Conservation (phyloP, 1,140 invertebrate species). For the Polypedilum pembai region DNA sequence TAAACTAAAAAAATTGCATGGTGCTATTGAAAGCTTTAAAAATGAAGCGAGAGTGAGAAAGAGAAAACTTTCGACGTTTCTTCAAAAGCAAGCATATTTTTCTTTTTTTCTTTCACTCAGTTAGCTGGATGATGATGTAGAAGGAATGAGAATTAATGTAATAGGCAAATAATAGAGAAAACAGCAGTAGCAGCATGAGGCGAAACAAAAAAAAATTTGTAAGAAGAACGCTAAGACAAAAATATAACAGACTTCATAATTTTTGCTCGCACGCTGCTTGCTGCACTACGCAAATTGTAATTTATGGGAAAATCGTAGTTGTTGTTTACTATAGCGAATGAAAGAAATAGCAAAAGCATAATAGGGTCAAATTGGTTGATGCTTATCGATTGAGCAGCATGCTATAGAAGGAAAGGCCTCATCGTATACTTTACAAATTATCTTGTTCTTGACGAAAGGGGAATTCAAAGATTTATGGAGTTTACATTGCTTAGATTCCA, state of each 20-base stretch:
- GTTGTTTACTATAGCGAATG: not conserved
- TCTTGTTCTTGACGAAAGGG: constrained; percentile 10
- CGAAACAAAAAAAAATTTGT: not conserved
- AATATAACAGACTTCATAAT: not conserved
- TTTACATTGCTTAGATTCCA: not conserved
- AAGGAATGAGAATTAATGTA: constrained; percentile 25
- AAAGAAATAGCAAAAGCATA: not conserved
- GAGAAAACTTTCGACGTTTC: not conserved
- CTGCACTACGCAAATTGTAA: constrained; percentile 15
- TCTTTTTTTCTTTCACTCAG: not conserved
- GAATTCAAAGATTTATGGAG: constrained; percentile 11
- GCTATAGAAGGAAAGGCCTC: not conserved
- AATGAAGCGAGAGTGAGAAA: too few species aligned
- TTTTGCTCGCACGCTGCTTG: not conserved
- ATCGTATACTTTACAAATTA: not conserved
- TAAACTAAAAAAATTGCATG: constrained; percentile 3
- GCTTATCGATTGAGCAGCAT: constrained; percentile 4
- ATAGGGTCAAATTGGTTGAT: constrained; percentile 17
- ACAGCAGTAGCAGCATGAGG: not conserved
- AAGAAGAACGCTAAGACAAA: too few species aligned
- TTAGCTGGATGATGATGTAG: not conserved
- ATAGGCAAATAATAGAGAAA: constrained; percentile 25
- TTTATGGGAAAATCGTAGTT: not conserved
- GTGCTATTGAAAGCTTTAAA: not conserved
- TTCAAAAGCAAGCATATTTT: constrained; percentile 18